These are phyloP conservation scores for Nothocercus julius DNA, from an alignment of 2,113 vertebrate species.

Conservation along the genomic window DNA sequence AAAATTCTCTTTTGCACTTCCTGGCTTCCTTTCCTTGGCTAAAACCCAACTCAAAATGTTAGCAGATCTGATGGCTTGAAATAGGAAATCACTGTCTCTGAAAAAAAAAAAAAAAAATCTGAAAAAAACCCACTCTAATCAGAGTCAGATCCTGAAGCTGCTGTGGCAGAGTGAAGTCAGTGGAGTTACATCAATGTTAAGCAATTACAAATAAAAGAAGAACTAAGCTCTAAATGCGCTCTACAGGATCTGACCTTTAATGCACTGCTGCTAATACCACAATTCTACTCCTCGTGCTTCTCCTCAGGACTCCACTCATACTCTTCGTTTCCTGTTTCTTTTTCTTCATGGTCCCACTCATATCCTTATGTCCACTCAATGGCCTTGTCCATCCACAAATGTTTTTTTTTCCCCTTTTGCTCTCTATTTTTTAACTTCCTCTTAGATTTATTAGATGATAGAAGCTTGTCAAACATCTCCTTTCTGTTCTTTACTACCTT, in stretches of 20 bases:
- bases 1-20: background rate
- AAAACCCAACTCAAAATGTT: background rate
- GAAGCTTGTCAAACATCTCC: background rate
- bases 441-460: background rate
- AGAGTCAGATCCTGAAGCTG: background rate
- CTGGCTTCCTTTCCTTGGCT: background rate
- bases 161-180: background rate
- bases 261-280: background rate
- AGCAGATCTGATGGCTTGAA: background rate
- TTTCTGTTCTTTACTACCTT: background rate
- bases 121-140: background rate
- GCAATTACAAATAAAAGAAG: constrained; percentile 12
- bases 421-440: background rate
- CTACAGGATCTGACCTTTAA: constrained; percentile 4
- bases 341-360: background rate
- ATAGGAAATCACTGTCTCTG: background rate
- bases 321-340: background rate
- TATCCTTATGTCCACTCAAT: background rate
- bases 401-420: background rate
- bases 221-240: background rate
- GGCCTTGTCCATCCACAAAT: background rate
- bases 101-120: too few relatives aligned
- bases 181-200: background rate
- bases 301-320: background rate
- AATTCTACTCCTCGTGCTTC: background rate